Evolutionary conservation across 1,140 invertebrate species (phyloP), one percentile per base, ranked within the genome.

Genomic region (Hypsibius dujardini): DNA sequence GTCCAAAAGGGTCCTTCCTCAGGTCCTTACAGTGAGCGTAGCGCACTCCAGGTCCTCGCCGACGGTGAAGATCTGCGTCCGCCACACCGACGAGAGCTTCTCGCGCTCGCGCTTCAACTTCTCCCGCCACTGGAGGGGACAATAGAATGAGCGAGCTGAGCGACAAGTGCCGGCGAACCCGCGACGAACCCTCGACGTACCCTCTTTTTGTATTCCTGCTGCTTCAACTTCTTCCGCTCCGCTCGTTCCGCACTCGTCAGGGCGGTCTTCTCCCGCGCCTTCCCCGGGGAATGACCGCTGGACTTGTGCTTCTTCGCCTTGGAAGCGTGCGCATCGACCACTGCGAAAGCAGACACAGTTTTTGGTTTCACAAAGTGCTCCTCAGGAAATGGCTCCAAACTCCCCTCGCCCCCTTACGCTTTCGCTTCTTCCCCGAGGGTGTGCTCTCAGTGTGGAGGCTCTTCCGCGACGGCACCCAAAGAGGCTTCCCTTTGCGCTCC

Each of bases 131-230:
- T 67, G 45, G 42, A 67, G 45, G 3, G 45, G 3, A 67, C 42
- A 67, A 3, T 42, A 7, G 3, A 42, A 67, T 7, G 7, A n/a
- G n/a, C n/a, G n/a, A n/a, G n/a, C n/a, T n/a, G n/a, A n/a, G n/a
- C n/a, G n/a, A n/a, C n/a, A n/a, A n/a, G n/a, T n/a, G n/a, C n/a
- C n/a, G n/a, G n/a, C n/a, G n/a, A n/a, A n/a, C n/a, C n/a, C n/a
- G n/a, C n/a, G n/a, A n/a, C n/a, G n/a, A n/a, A n/a, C n/a, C n/a
- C n/a, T n/a, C 12, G 62, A 67, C 42, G 3, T 67, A 67, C 62
- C 42, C 62, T 12, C 42, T 67, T 67, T 42, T 67, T 67, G 62
- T 67, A 67, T 67, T 67, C 62, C 42, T 67, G 62, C 62, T 67
- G 62, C 42, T 67, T 67, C 62, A 67, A 42, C 42, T 67, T 67